Conservation (phyloP, 2,113 vertebrate species). For the Hystrix cristata region DNA sequence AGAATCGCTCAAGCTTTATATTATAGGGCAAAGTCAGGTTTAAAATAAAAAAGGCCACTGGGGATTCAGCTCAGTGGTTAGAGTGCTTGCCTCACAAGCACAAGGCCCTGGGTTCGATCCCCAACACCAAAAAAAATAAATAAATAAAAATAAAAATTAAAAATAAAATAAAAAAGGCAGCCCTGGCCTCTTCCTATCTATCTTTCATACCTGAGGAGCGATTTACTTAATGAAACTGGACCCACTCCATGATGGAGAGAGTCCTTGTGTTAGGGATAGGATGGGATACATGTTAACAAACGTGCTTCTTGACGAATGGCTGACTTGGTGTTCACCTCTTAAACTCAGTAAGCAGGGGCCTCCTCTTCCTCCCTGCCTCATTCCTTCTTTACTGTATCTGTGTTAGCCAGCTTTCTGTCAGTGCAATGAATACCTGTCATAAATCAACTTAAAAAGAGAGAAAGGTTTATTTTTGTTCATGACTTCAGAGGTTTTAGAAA, state of each 20-base stretch:
- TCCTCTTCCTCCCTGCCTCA: accelerated
- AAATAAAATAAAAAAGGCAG: background rate
- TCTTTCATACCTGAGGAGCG: background rate
- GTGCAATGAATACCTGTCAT: background rate
- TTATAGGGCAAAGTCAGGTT: background rate
- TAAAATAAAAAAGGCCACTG: background rate
- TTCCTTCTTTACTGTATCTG: background rate
- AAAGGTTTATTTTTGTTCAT: background rate
- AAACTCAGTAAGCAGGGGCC: background rate
- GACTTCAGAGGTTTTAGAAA: background rate
- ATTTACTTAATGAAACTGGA: constrained; percentile 47
- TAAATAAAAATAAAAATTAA: background rate
- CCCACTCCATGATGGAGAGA: background rate
- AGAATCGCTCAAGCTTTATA: background rate
- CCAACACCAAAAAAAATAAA: background rate
- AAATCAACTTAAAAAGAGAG: background rate
- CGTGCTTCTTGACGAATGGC: background rate
- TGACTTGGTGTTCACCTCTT: too few relatives aligned
- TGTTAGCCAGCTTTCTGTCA: background rate
- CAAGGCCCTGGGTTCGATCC: too few relatives aligned
- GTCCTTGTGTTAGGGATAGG: background rate
- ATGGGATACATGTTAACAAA: accelerated
- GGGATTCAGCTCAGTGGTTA: too few relatives aligned
- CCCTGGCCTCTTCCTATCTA: background rate
- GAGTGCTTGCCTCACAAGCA: too few relatives aligned